These are phyloP conservation scores for Brenthis daphne DNA, from an alignment of 2,888 invertebrate species.

Conservation along the genomic window DNA sequence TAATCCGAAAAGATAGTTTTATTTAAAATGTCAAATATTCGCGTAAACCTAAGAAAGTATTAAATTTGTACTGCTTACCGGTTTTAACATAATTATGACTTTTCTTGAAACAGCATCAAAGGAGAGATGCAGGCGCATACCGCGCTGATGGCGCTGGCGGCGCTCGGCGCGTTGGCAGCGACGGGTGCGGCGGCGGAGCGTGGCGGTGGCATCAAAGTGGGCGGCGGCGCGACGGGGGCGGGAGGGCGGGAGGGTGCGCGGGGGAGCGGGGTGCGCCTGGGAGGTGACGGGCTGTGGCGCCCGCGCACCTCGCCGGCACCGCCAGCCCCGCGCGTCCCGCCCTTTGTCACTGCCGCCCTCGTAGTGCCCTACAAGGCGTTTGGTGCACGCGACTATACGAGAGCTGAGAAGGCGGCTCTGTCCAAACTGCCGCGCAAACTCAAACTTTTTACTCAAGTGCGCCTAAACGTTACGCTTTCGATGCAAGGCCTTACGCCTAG, in stretches of 20 bases:
- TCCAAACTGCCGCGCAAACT: constrained; percentile 85
- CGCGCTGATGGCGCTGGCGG: constrained; percentile 70
- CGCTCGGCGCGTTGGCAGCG: constrained; percentile 66
- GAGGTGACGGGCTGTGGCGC: constrained; percentile 64
- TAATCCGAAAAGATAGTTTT: no score
- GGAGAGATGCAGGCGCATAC: constrained; percentile 75
- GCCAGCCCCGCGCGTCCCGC: constrained; percentile 70
- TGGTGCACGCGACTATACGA: constrained; percentile 87
- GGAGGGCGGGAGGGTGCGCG: constrained; percentile 64
- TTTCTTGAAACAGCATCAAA: constrained; percentile 59
- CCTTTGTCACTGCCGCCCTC: constrained; percentile 85
- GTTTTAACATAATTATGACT: not conserved
- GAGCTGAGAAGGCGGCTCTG: constrained; percentile 86
- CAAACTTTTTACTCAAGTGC: constrained; percentile 86
- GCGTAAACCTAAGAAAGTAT: no score
- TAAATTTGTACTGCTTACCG: no score
- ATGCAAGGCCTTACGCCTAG: constrained; percentile 89
- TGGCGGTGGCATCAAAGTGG: constrained; percentile 69
- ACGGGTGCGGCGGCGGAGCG: constrained; percentile 65
- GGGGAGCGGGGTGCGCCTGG: constrained; percentile 68
- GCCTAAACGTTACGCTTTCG: constrained; percentile 85
- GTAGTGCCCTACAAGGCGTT: constrained; percentile 90
- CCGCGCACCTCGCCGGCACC: constrained; percentile 74
- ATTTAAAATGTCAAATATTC: no score
- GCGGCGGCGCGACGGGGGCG: constrained; percentile 61